Conservation (phyloP, 2,113 vertebrate species). For the Mugil cephalus region DNA sequence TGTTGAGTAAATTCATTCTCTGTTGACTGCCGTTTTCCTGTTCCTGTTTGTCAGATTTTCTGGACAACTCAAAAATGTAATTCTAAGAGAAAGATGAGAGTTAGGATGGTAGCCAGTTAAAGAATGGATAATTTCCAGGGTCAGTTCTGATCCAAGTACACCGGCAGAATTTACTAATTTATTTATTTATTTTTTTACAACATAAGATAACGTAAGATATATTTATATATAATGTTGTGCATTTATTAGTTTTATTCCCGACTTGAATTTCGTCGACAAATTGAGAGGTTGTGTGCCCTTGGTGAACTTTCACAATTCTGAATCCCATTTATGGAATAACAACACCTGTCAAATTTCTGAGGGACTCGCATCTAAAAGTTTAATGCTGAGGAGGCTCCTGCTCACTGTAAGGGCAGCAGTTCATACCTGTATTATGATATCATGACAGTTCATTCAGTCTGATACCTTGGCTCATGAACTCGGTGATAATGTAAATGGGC, state of each 20-base stretch:
- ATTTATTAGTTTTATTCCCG: not conserved
- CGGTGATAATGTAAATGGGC: slow-evolving; percentile 98
- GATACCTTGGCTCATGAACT: slow-evolving; percentile 96
- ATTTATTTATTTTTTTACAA: not conserved
- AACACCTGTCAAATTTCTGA: too few relatives aligned
- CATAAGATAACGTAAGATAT: too few relatives aligned
- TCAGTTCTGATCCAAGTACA: not conserved
- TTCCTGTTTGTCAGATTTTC: slow-evolving; percentile 3
- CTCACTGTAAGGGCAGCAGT: slow-evolving; percentile 6
- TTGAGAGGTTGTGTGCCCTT: not conserved
- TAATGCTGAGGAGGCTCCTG: slow-evolving; percentile 5
- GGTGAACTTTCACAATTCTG: too few relatives aligned
- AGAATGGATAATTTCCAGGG: slow-evolving; percentile 1
- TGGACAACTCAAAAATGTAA: not conserved
- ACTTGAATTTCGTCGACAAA: not conserved
- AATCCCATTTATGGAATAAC: too few relatives aligned
- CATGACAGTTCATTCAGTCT: slow-evolving; percentile 28
- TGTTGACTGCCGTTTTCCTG: not conserved
- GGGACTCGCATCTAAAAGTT: not conserved
- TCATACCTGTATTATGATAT: slow-evolving; percentile 21
- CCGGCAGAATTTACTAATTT: not conserved
- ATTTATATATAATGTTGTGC: too few relatives aligned
- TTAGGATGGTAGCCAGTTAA: not conserved
- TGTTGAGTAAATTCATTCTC: not conserved
- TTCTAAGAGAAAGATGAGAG: slow-evolving; percentile 7